phyloP scores from a whole-genome alignment of 2,797 vertebrate genomes.

The Fratercula arctica region DNA sequence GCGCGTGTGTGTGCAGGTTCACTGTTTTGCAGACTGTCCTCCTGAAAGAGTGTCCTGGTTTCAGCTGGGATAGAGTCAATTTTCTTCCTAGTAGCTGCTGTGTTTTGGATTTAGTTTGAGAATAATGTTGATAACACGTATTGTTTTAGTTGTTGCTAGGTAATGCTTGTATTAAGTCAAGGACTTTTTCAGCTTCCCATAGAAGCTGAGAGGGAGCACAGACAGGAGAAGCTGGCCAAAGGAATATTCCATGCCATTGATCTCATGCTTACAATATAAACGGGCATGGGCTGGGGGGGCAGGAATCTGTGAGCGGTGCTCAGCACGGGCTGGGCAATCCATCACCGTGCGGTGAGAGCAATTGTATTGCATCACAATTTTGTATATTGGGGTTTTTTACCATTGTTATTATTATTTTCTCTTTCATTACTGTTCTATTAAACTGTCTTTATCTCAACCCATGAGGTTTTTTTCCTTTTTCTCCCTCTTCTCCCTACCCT shows the following conservation, averaged over 20 bases:
- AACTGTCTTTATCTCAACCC: neutral
- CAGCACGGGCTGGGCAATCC: neutral
- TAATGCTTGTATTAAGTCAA: neutral
- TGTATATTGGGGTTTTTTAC: neutral
- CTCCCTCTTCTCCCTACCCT: neutral
- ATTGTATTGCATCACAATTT: neutral
- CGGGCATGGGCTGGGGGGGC: neutral
- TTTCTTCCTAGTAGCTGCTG: neutral
- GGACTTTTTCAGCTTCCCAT: neutral
- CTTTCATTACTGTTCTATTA: neutral
- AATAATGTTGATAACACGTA: neutral
- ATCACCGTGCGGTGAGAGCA: neutral
- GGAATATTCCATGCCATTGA: neutral
- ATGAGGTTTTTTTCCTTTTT: neutral
- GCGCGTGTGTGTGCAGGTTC: fast-evolving
- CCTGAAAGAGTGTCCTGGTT: neutral
- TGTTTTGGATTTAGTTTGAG: neutral
- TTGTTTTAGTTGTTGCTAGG: neutral
- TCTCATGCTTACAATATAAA: neutral
- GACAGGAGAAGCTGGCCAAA: neutral
- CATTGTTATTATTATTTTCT: neutral
- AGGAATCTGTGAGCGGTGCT: neutral
- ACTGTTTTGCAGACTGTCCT: neutral
- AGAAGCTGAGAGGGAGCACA: neutral
- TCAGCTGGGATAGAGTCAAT: neutral